Base-by-base conservation (phyloP, 2,113 vertebrate species). In the Amphiprion percula region DNA sequence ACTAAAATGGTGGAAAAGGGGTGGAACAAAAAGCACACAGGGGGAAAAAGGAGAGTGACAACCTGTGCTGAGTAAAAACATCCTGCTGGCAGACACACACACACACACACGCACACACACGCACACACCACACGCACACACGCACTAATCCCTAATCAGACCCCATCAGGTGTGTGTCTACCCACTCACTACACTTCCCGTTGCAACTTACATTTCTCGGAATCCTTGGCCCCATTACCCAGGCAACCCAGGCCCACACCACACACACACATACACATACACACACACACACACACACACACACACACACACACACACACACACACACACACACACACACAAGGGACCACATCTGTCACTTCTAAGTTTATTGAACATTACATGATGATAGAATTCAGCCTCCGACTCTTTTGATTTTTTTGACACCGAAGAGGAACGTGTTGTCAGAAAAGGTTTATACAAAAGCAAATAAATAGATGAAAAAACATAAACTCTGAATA, bases 361-460 rank as follows among this genome's bases (percentile, higher is more conserved):
- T 75, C 63, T 69, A 68, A 67, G 62, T 87, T 83, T 85, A 83
- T 87, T 88, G 84, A 82, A 87, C 82, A 70, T 85, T 88, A 90
- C 85, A 77, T 67, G 75, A 80, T 79, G 82, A 92, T 89, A 88
- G 77, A 78, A 87, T 80, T 88, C 81, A 69, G 49, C 76, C 72
- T 74, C 66, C 79, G 17, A 37, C 73, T 59, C 71, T 62, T 24
- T 37, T 80, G 77, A 91, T 91, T 65, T 52, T 80, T 82, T 58
- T 88, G 90, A 91, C 90, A 85, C 87, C 14, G 55, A 77, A 87
- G 79, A 80, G 82, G 72, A 84, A 87, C 49, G 24, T 71, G 80
- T 85, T 92, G 90, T 91, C 92, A 90, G 83, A 82, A 86, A 88
- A 90, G 89, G 85, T 93, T 92, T 85, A 87, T 87, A 88, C 85